These are phyloP conservation scores for Phoxinus dragarum DNA, from an alignment of 2,797 vertebrate species.

Conservation along the genomic window DNA sequence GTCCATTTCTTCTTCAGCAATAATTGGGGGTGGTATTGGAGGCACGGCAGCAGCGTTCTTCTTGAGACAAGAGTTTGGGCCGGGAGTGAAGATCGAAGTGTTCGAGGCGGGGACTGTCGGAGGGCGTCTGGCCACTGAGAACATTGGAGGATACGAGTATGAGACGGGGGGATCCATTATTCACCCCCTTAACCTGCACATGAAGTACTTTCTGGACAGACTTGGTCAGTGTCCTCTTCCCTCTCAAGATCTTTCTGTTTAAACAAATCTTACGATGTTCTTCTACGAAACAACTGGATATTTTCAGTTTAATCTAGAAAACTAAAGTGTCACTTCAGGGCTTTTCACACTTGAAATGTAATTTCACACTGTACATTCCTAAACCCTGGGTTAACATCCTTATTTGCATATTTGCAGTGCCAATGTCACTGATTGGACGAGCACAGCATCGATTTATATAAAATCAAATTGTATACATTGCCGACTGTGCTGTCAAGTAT, in stretches of 20 bases:
- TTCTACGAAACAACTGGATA: not conserved
- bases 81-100: slow-evolving; percentile 83
- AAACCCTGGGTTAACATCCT: too few species aligned
- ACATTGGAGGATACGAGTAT: slow-evolving; percentile 80
- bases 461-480: too few species aligned
- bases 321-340: not conserved
- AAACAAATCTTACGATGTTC: not conserved
- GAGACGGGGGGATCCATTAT: slow-evolving; percentile 87
- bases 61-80: slow-evolving; percentile 90
- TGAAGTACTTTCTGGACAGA: slow-evolving; percentile 91
- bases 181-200: slow-evolving; percentile 94
- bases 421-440: not conserved
- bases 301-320: not conserved
- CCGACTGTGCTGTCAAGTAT: too few species aligned
- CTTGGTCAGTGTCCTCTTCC: slow-evolving; percentile 76
- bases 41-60: slow-evolving; percentile 87
- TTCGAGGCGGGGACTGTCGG: slow-evolving; percentile 84
- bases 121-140: slow-evolving; percentile 84
- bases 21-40: slow-evolving; percentile 90
- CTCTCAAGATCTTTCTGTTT: not conserved
- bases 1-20: slow-evolving; percentile 71
- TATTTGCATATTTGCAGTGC: too few species aligned
- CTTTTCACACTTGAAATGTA: not conserved
- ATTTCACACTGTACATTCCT: not conserved
- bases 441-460: not conserved